Percentiles rank a stretch among this genome's conserved stretches.
These are phyloP conservation scores for Amiota mariae DNA, from an alignment of 2,888 invertebrate species.

Conservation along the genomic window DNA sequence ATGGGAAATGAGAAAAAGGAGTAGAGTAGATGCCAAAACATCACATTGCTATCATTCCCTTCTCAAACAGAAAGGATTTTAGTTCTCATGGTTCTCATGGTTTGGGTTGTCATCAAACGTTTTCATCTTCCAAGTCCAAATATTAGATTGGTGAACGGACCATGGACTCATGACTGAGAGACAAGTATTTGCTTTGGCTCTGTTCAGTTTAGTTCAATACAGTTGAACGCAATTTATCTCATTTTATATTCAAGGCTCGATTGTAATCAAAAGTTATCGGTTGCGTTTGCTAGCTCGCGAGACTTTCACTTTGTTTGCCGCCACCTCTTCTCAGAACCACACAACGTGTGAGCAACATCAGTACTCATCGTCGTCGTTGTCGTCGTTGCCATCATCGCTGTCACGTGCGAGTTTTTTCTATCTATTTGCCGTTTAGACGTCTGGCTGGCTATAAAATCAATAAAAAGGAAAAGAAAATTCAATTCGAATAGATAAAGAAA, in stretches of 20 bases:
- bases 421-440: constrained; percentile 12
- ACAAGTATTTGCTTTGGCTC: background rate
- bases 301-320: background rate
- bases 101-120: background rate
- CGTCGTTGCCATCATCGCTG: background rate
- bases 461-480: background rate
- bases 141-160: background rate
- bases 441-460: constrained; percentile 26
- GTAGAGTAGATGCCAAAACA: too few relatives aligned
- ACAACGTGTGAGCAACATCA: background rate
- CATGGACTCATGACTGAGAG: background rate
- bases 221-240: constrained; percentile 49
- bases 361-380: background rate
- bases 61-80: too few relatives aligned
- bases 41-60: too few relatives aligned
- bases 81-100: too few relatives aligned
- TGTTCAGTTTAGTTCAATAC: background rate
- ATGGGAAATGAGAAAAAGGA: background rate
- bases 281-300: constrained; percentile 45
- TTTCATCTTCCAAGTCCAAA: background rate
- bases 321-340: background rate
- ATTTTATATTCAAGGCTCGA: constrained; percentile 71
- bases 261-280: constrained; percentile 72
- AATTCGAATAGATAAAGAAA: background rate
- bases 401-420: constrained; percentile 8